Percentiles rank a stretch among this genome's conserved stretches.
Conservation (phyloP, 2,888 invertebrate species). For the Ecdyonurus torrentis region DNA sequence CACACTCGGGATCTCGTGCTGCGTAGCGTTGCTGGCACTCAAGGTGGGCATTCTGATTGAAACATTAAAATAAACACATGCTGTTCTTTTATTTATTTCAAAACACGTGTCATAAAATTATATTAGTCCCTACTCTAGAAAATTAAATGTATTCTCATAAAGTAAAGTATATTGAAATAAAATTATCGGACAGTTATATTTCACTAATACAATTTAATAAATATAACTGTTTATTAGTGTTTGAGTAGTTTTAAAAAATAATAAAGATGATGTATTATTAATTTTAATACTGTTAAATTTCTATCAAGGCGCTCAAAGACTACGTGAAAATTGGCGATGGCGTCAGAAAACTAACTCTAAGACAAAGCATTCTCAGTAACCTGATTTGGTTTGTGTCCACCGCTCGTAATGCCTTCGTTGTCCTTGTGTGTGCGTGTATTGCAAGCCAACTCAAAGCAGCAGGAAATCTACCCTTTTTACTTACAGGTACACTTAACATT, state of each 20-base stretch:
- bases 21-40: conserved; percentile 38
- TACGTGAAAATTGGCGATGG: background rate
- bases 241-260: too few species aligned
- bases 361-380: conserved; percentile 26
- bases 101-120: too few species aligned
- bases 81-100: too few species aligned
- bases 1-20: conserved; percentile 41
- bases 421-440: conserved; percentile 38
- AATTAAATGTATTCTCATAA: too few species aligned
- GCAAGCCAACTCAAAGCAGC: conserved; percentile 40
- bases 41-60: too few species aligned
- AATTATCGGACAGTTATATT: too few species aligned
- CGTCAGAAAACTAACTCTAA: conserved; percentile 1
- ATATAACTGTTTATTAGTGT: background rate
- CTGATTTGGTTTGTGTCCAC: conserved; percentile 45
- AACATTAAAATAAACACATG: too few species aligned
- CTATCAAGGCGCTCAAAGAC: too few species aligned
- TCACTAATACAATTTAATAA: background rate
- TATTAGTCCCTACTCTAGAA: too few species aligned
- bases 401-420: conserved; percentile 51
- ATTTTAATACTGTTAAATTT: too few species aligned
- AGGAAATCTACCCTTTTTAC: conserved; percentile 33
- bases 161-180: too few species aligned
- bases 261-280: too few species aligned
- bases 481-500: conserved; percentile 35